Base-by-base conservation (phyloP, 2,888 invertebrate species). In the Tortrix viridana region DNA sequence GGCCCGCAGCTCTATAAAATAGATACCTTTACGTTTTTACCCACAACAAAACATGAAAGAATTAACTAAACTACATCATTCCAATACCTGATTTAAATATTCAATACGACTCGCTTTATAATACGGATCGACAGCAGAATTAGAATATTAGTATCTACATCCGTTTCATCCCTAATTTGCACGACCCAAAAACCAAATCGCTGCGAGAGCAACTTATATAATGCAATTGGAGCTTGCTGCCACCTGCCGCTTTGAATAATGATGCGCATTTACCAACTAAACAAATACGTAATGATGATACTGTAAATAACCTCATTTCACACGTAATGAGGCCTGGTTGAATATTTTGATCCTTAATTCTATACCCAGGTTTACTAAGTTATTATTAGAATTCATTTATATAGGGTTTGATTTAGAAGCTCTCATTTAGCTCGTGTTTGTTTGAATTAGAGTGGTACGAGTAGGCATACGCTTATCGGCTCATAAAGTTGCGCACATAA, bases 161-260 rank as follows among this genome's bases (percentile, higher is more conserved):
- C 66, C 62, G 71, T 71, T 67, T 70, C 73, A 76, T 70, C 72
- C 74, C 75, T 77, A 78, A 81, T 80, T 77, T 70, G 71, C 74
- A 72, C 80, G 83, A 82, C 82, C 84, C 80, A 81, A 83, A 88
- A 85, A 82, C 82, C 79, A 80, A 82, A 81, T 82, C 76, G 72
- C 72, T 74, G 75, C 72, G 74, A 73, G 74, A 73, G 69, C 73
- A 79, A 81, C 82, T 84, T 84, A 81, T 81, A 79, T 85, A 85
- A 86, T 86, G 84, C 84, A 88, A 88, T 86, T 85, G 82, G 86
- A 84, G 80, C 86, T 77, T 81, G 75, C 80, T 81, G 75, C 80
- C 83, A 82, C 83, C 83, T 85, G 84, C 81, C 76, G 73, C 72
- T 69, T 72, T 74, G 74, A 78, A 80, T 79, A 79, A 79, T 77